These are phyloP conservation scores for Drosophila nasuta DNA, from an alignment of 1,140 invertebrate genomes.

Conservation along the genomic window DNA sequence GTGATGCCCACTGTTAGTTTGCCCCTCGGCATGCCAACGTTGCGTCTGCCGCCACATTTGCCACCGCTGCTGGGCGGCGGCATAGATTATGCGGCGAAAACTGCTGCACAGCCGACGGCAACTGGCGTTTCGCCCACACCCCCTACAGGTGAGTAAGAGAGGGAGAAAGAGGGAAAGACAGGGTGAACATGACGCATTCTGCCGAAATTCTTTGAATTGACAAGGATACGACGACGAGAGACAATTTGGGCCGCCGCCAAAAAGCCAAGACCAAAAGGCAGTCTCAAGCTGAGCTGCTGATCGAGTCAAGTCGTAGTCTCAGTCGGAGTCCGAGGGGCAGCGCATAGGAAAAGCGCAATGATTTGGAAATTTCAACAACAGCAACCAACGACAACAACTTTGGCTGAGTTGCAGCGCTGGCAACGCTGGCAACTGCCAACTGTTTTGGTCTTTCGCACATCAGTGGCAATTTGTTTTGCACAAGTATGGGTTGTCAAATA, in stretches of 20 bases:
- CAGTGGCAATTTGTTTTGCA: constrained; percentile 85
- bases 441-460: constrained; percentile 84
- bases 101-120: constrained; percentile 62
- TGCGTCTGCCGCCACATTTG: constrained; percentile 67
- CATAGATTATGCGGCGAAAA: constrained; percentile 27
- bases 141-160: constrained; percentile 60
- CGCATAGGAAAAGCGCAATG: constrained; percentile 75
- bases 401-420: constrained; percentile 30
- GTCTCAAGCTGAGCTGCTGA: constrained; percentile 35
- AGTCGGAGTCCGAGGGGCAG: constrained; percentile 4
- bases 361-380: constrained; percentile 80
- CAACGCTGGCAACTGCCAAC: constrained; percentile 57
- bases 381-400: constrained; percentile 19
- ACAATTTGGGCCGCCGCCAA: constrained; percentile 15
- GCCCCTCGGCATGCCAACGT: constrained; percentile 47
- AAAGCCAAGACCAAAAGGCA: constrained; percentile 17
- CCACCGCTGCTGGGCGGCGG: constrained; percentile 45
- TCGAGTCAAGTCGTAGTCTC: not conserved
- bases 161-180: not conserved
- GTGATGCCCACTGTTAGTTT: constrained; percentile 54
- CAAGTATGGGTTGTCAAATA: constrained; percentile 85
- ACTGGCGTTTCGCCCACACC: constrained; percentile 60
- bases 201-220: constrained; percentile 65
- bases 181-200: constrained; percentile 34
- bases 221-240: constrained; percentile 53